Base-by-base conservation (phyloP, 1,140 invertebrate species). In the Drosophila nigrodunni region DNA sequence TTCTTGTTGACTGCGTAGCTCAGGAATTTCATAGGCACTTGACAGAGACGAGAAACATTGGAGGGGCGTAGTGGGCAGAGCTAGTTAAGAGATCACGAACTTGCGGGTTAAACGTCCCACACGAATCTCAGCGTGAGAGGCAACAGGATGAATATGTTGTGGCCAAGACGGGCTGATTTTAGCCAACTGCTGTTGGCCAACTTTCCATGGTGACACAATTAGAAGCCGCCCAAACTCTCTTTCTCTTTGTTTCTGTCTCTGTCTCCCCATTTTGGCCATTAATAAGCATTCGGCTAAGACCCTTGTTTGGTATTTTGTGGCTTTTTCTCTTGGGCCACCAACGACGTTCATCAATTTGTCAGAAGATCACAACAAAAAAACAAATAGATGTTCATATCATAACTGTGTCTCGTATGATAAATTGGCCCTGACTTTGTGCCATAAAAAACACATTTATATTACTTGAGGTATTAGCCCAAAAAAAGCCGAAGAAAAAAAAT, bases 1-100 rank as follows among this genome's bases (percentile, higher is more conserved):
- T 41, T 41, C 4, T 41, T 41, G 39, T n/a, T 73, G 50, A 41
- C 78, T 85, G 82, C 85, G 83, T 87, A 78, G 77, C 64, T 88
- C 44, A 67, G 80, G 85, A 89, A 87, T 87, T 87, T 83, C 80
- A 68, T 80, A 88, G 77, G 68, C 85, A 88, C 83, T 88, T 87
- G 76, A 75, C 67, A 47, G 77, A 80, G 77, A 82, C 79, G 7
- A 87, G 79, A 5, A 4, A 2, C 0, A 6, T 2, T 30, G 0
- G 25, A 30, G 25, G 6, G 25, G 25, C 4, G 25, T 6, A 5
- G 25, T 4, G 25, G 25, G 25, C 25, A 5, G 25, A 1, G 25
- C 25, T 30, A 6, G 25, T 6, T 67, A 81, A 82, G 74, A 87
- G 83, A 87, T 87, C 83, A 87, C 85, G 83, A 87, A 87, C 83